Conservation (phyloP, 2,113 vertebrate genomes). For the Spheniscus mendiculus region DNA sequence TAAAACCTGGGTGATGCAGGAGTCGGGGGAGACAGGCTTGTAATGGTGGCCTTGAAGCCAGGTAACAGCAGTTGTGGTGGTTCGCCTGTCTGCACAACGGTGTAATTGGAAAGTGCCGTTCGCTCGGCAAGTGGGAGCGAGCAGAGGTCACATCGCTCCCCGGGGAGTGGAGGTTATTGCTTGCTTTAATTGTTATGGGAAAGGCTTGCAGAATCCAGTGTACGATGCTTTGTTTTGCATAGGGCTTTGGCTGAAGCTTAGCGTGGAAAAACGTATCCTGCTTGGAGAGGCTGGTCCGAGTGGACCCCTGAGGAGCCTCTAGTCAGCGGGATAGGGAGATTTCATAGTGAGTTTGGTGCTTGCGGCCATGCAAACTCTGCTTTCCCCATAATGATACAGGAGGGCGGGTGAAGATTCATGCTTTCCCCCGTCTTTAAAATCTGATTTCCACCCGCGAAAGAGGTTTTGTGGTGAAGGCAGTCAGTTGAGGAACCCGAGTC, state of each 20-base stretch:
- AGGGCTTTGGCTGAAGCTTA: not conserved
- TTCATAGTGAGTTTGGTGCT: fast-evolving
- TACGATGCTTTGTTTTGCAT: fast-evolving
- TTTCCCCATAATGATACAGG: fast-evolving
- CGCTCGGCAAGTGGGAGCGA: fast-evolving
- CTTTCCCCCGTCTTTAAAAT: not conserved
- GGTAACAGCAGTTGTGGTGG: not conserved
- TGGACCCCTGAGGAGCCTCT: not conserved
- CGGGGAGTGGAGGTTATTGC: not conserved
- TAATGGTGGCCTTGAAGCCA: not conserved
- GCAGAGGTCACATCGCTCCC: fast-evolving
- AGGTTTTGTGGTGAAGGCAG: not conserved
- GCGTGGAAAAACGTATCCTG: not conserved
- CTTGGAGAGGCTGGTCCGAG: not conserved
- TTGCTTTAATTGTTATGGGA: not conserved
- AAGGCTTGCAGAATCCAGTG: not conserved
- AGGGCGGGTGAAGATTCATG: not conserved
- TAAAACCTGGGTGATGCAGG: not conserved
- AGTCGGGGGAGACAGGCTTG: not conserved
- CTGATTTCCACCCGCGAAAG: not conserved
- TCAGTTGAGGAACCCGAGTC: fast-evolving
- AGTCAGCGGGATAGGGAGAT: fast-evolving
- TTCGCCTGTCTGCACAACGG: too few species aligned
- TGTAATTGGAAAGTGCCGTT: not conserved
- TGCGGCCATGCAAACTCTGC: not conserved